A percentile compares a stretch with the other conserved stretches of the same genome.
Conservation (phyloP, 1,140 invertebrate species). For the Neelides sp. region DNA sequence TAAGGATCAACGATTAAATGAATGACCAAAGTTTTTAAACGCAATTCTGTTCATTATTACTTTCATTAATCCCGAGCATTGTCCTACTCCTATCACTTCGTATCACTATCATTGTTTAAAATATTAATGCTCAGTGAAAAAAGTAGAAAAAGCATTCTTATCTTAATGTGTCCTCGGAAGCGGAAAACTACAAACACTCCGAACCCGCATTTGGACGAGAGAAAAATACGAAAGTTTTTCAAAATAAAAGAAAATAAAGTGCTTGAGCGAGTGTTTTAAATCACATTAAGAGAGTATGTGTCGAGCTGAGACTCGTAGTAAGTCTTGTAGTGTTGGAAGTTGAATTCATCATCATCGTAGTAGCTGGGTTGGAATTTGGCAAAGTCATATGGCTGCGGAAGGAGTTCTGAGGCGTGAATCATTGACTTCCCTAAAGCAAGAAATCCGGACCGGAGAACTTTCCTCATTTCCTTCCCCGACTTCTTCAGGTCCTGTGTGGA, state of each 20-base stretch:
- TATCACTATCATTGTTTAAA: no score
- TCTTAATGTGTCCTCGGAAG: not conserved
- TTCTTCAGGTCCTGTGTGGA: constrained; percentile 3
- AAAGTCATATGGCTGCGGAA: constrained; percentile 4
- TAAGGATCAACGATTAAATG: no score
- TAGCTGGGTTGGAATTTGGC: not conserved
- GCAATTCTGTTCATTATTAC: no score
- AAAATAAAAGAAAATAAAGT: not conserved
- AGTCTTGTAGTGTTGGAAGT: constrained; percentile 4
- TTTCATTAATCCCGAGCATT: no score
- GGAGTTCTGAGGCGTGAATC: not conserved
- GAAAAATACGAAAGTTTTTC: not conserved
- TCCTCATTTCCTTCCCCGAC: constrained; percentile 7
- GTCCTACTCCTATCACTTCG: no score
- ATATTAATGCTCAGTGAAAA: no score
- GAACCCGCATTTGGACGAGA: not conserved
- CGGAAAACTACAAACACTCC: not conserved
- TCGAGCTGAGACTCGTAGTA: not conserved
- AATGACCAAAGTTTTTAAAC: no score
- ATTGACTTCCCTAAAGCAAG: constrained; percentile 3
- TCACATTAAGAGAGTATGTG: not conserved
- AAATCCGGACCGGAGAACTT: constrained; percentile 2
- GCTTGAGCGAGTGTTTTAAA: not conserved
- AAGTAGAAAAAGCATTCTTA: no score
- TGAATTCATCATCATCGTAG: not conserved